phyloP scores from a whole-genome alignment of 2,888 invertebrate species.

The Hemithea aestivaria region DNA sequence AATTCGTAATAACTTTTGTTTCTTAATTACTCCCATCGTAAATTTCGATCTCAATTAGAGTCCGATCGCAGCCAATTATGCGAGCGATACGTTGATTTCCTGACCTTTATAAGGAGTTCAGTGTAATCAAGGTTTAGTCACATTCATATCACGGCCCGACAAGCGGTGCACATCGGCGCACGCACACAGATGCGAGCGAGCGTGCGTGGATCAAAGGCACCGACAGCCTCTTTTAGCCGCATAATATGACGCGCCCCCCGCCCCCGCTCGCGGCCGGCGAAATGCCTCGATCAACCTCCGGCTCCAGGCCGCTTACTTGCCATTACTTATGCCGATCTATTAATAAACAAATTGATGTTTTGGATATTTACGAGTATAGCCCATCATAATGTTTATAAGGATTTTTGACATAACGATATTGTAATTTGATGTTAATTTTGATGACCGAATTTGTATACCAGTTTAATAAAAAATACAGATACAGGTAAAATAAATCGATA shows the following conservation, averaged over 20 bases:
- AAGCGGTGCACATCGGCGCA: constrained; percentile 64
- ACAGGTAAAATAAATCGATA: too few species aligned
- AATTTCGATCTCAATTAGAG: constrained; percentile 37
- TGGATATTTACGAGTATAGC: too few species aligned
- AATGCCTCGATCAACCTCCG: constrained; percentile 63
- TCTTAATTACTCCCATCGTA: constrained; percentile 36
- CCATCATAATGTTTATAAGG: too few species aligned
- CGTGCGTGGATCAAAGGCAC: constrained; percentile 73
- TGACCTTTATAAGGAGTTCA: constrained; percentile 74
- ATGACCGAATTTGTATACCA: too few species aligned
- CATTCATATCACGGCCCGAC: constrained; percentile 75
- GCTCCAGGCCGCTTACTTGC: constrained; percentile 70
- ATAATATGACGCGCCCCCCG: constrained; percentile 76
- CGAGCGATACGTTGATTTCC: constrained; percentile 51
- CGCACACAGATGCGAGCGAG: constrained; percentile 52
- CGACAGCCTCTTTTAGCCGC: constrained; percentile 79
- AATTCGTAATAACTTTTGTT: constrained; percentile 28
- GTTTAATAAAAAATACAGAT: too few species aligned
- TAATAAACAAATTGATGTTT: constrained; percentile 76
- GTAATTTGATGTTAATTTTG: too few species aligned
- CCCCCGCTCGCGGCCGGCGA: constrained; percentile 63
- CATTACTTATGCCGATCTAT: constrained; percentile 77
- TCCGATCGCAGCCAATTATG: constrained; percentile 43
- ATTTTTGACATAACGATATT: too few species aligned
- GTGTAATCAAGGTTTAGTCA: constrained; percentile 78